Evolutionary conservation across 2,797 vertebrate genomes (phyloP).

Genomic region (Erethizon dorsatum): DNA sequence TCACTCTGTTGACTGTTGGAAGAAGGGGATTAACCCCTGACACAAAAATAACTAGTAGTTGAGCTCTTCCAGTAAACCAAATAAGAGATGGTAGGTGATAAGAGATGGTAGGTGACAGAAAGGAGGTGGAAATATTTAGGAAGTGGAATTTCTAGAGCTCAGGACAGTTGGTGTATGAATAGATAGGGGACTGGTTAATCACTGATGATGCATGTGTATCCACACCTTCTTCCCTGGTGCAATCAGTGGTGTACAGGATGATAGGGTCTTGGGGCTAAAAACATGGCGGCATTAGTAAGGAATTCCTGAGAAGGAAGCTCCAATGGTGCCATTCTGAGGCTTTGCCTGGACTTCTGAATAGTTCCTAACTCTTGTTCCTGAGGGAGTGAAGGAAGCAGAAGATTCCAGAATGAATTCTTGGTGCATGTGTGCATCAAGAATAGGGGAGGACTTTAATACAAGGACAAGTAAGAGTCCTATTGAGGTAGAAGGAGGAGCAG

Average conservation of each 20-base stretch:
- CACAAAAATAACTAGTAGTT: neutral
- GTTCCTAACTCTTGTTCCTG: neutral
- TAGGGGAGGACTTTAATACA: neutral
- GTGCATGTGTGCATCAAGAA: neutral
- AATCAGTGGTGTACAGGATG: neutral
- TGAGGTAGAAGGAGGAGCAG: neutral
- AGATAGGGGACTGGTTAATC: neutral
- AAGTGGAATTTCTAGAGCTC: neutral
- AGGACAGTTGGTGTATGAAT: neutral
- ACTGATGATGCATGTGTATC: neutral
- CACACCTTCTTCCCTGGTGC: too few species aligned
- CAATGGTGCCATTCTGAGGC: neutral
- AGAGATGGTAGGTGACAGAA: neutral
- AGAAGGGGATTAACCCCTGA: conserved; percentile 33
- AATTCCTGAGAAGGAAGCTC: neutral
- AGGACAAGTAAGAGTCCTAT: neutral
- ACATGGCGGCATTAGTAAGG: neutral
- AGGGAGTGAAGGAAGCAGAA: neutral
- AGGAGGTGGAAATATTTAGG: neutral
- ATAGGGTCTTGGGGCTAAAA: neutral
- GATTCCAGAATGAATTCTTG: neutral
- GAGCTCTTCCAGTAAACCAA: neutral
- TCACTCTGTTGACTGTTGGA: conserved; percentile 33
- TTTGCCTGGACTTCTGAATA: neutral
- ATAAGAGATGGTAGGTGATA: neutral